Evolutionary conservation across 2,888 invertebrate species (phyloP).

Genomic region (Patella pellucida): DNA sequence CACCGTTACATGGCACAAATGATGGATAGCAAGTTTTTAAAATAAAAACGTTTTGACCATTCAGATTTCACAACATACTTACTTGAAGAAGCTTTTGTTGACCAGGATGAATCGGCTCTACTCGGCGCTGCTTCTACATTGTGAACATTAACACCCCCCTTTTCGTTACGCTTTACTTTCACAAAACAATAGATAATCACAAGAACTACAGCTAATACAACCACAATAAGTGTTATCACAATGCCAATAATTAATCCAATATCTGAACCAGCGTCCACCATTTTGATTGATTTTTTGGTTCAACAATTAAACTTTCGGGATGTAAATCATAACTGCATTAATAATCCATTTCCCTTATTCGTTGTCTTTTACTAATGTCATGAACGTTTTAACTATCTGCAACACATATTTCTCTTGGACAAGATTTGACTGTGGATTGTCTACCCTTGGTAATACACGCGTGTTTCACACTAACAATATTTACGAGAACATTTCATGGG

Average conservation of each 20-base stretch:
- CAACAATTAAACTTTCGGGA: too few species aligned
- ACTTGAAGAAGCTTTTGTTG: constrained; percentile 1
- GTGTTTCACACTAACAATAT: background rate
- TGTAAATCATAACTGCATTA: too few species aligned
- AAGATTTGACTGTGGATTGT: too few species aligned
- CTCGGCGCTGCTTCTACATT: background rate
- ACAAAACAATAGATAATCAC: background rate
- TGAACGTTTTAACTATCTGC: too few species aligned
- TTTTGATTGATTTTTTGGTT: background rate
- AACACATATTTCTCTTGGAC: too few species aligned
- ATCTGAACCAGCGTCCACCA: background rate
- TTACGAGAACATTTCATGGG: constrained; percentile 11
- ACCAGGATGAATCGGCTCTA: background rate
- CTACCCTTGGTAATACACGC: too few species aligned
- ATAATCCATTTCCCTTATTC: too few species aligned
- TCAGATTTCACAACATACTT: background rate
- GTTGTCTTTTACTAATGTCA: too few species aligned
- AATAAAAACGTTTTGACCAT: too few species aligned
- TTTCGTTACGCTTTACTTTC: background rate
- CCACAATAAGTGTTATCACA: background rate
- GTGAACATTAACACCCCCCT: background rate
- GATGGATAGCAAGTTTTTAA: too few species aligned
- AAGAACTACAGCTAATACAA: background rate
- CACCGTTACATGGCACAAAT: too few species aligned
- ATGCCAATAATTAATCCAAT: background rate